These are phyloP conservation scores for Lepidotrigona ventralis DNA, from an alignment of 1,140 invertebrate species.

Conservation along the genomic window DNA sequence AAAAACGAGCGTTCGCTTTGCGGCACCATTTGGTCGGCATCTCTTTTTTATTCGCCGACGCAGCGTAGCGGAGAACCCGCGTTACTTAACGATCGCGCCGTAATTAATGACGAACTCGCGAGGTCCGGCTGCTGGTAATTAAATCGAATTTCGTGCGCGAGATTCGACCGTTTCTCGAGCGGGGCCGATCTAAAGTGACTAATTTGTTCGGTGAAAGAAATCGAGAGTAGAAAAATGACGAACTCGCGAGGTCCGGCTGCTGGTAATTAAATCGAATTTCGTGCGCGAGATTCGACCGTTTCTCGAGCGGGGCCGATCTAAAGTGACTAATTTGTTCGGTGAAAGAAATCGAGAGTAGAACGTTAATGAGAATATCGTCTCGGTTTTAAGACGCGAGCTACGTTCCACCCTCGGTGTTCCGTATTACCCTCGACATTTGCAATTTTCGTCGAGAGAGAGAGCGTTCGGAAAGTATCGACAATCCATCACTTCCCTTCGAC, in stretches of 20 bases:
- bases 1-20: constrained; percentile 13
- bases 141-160: neutral
- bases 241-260: neutral
- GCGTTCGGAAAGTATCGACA: neutral
- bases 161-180: neutral
- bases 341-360: neutral
- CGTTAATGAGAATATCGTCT: neutral
- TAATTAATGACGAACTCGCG: constrained; percentile 34
- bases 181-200: neutral
- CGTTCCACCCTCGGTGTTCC: too few species aligned
- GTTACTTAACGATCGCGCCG: constrained; percentile 21
- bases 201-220: neutral
- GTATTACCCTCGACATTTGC: neutral
- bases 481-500: neutral
- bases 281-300: too few species aligned
- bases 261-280: neutral
- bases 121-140: neutral
- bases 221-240: neutral
- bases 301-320: neutral
- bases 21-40: neutral
- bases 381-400: neutral
- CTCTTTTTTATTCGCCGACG: neutral
- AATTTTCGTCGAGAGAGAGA: neutral
- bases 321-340: neutral
- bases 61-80: neutral